A percentile compares a stretch with the other conserved stretches of the same genome.
These are phyloP conservation scores for Heliconius erato DNA, from an alignment of 2,888 invertebrate species.

Conservation along the genomic window DNA sequence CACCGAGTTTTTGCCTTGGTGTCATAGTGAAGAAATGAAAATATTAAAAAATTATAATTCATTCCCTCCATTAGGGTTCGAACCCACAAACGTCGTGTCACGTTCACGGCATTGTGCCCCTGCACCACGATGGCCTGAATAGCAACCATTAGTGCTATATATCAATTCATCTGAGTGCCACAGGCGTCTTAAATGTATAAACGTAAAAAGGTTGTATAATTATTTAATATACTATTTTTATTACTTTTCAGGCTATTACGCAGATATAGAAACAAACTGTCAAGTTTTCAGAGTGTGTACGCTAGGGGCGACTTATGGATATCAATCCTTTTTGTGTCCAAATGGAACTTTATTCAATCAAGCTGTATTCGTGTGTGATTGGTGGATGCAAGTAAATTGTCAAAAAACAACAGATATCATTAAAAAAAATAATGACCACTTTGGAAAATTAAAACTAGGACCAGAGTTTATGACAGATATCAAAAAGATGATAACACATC, in stretches of 20 bases:
- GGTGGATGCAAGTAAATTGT: conserved; percentile 89
- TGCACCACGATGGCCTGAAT: too few relatives aligned
- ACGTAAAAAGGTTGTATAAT: neutral
- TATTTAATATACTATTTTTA: neutral
- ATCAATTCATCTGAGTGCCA: neutral
- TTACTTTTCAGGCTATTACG: conserved; percentile 86
- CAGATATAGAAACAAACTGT: conserved; percentile 88
- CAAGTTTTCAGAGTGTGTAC: conserved; percentile 89
- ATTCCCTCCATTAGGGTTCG: too few relatives aligned
- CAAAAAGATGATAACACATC: conserved; percentile 85
- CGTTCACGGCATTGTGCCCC: too few relatives aligned
- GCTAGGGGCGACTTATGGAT: conserved; percentile 81
- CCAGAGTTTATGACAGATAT: conserved; percentile 86
- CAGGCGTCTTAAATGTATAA: neutral
- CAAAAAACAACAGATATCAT: conserved; percentile 74
- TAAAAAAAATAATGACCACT: conserved; percentile 76
- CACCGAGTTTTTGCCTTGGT: too few relatives aligned
- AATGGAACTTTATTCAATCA: conserved; percentile 89
- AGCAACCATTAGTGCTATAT: neutral
- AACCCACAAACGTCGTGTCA: too few relatives aligned
- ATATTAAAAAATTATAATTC: too few relatives aligned
- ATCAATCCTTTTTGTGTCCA: conserved; percentile 88
- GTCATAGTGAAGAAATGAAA: too few relatives aligned
- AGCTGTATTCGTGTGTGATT: conserved; percentile 88
- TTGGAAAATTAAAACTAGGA: conserved; percentile 79